These are phyloP conservation scores for Drosophila trichaetosa DNA, from an alignment of 2,888 invertebrate species.

Conservation along the genomic window DNA sequence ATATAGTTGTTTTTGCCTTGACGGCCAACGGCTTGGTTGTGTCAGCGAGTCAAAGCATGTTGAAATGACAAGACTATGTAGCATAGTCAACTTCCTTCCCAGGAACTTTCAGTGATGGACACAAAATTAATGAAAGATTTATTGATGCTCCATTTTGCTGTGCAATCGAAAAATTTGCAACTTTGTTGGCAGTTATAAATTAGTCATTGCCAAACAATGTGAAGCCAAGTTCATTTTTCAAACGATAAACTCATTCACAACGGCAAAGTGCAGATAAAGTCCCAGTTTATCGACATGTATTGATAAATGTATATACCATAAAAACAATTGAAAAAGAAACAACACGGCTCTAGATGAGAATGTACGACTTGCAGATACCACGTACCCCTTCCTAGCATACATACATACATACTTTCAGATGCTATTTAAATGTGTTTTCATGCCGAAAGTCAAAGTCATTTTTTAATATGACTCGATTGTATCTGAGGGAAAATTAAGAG, in stretches of 20 bases:
- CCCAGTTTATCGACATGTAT: slow-evolving; percentile 15
- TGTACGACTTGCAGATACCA: neutral
- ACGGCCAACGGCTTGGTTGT: slow-evolving; percentile 28
- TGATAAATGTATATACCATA: slow-evolving; percentile 25
- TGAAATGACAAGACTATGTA: slow-evolving; percentile 48
- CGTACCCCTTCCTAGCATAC: neutral
- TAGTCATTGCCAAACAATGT: slow-evolving; percentile 45
- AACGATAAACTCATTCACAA: slow-evolving; percentile 36
- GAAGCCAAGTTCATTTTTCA: slow-evolving; percentile 56
- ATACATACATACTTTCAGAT: neutral
- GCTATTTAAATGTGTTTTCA: neutral
- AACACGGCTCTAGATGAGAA: neutral
- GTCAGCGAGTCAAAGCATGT: slow-evolving; percentile 48
- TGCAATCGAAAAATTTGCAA: slow-evolving; percentile 52
- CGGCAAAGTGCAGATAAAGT: slow-evolving; percentile 22
- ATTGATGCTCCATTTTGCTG: slow-evolving; percentile 51
- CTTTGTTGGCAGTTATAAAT: slow-evolving; percentile 67
- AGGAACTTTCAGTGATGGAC: slow-evolving; percentile 28
- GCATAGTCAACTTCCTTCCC: slow-evolving; percentile 19
- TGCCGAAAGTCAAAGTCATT: neutral
- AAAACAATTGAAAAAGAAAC: neutral
- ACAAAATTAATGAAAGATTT: slow-evolving; percentile 68
- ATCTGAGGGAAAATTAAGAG: neutral
- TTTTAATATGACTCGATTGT: neutral
- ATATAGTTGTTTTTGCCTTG: slow-evolving; percentile 3